Base-by-base conservation (phyloP, 2,113 vertebrate genomes). In the Hypomesus transpacificus region DNA sequence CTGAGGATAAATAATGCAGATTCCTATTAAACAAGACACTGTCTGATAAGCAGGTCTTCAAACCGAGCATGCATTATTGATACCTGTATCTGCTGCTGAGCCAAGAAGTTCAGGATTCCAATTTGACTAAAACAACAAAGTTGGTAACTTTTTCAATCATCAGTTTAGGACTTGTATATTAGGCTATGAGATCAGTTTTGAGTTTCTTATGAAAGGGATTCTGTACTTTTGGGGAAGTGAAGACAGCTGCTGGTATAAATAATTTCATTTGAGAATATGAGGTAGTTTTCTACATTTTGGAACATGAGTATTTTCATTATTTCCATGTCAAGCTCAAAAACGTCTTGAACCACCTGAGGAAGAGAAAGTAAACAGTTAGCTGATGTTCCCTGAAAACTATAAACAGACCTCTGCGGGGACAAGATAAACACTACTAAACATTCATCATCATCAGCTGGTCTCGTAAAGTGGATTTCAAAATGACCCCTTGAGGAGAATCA, bases 1-100 rank as follows among this genome's bases (percentile, higher is more conserved):
- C 18, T 68, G 24, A 56, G 53, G 13, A 17, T 86, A 69, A 85
- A 89, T 82, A 86, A 87, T 82, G 63, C 68, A 88, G 68, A 59
- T 75, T 78, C 77, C 75, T 77, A 80, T 84, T 81, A 80, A 80
- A 79, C 73, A 81, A 75, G 58, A 28, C 69, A 58, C 78, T 81
- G 71, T 75, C 77, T 79, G 69, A 79, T 64, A 66, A 72, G 68
- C 31, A 26, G 16, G 64, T 62, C 76, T 57, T 79, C 68, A 82
- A 67, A 84, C 59, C 53, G 76, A 54, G 17, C 52, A 71, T 84
- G 4, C 39, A 82, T 84, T 74, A 82, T 81, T 86, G 20, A 88
- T 82, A 39, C 50, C 11, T 53, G 57, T 75, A 54, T 68, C 52
- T 22, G 13, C 51, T 26, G 64, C 54, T n/a, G 52, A 77, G 65